Conservation (phyloP, 2,113 vertebrate species). For the Atrichornis clamosus region DNA sequence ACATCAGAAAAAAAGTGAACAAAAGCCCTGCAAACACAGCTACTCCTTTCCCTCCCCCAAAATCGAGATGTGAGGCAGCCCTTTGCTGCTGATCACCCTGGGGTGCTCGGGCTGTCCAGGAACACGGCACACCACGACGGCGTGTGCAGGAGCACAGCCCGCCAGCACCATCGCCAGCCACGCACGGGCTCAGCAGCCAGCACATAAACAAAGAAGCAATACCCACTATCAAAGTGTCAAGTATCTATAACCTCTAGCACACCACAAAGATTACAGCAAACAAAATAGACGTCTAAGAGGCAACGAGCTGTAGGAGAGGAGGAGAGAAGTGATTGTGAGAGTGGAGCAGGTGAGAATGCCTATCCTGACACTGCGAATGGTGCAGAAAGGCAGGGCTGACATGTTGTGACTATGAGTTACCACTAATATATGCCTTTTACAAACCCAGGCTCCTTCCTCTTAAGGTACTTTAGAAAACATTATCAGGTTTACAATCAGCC, state of each 20-base stretch:
- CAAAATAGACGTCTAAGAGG: not conserved
- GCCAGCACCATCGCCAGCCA: accelerated
- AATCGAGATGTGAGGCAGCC: accelerated
- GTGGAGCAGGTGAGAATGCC: not conserved
- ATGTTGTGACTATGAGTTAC: not conserved
- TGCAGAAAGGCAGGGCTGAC: not conserved
- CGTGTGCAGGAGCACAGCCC: not conserved
- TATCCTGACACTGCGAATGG: not conserved
- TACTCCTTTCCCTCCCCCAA: not conserved
- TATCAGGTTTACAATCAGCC: constrained; percentile 24
- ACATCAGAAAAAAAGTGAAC: not conserved
- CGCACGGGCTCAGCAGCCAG: not conserved
- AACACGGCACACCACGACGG: accelerated
- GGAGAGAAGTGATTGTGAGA: not conserved
- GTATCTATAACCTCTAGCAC: constrained; percentile 2
- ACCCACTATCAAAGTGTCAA: constrained; percentile 1
- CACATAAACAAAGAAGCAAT: constrained; percentile 18
- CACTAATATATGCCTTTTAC: not conserved
- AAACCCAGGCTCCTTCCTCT: not conserved
- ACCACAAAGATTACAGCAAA: constrained; percentile 8
- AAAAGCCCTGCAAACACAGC: not conserved
- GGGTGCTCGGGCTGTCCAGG: not conserved
- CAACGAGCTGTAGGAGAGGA: not conserved
- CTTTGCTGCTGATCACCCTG: not conserved
- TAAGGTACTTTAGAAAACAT: not conserved